These are phyloP conservation scores for Neolamprologus kungweensis DNA, from an alignment of 2,113 vertebrate species.

Conservation along the genomic window DNA sequence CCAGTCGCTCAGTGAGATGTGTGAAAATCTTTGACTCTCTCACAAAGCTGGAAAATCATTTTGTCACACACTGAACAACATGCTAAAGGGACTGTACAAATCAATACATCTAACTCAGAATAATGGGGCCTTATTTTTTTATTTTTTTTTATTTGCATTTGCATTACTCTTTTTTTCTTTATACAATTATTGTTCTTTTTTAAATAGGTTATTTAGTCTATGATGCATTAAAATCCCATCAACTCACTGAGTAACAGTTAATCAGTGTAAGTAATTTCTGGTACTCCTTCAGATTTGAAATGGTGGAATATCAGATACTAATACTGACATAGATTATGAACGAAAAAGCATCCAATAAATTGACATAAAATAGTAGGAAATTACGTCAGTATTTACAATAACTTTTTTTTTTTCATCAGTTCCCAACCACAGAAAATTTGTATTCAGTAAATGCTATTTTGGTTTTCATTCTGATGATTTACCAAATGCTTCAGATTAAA, in stretches of 20 bases:
- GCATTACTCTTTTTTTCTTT: neutral
- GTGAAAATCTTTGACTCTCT: constrained; percentile 55
- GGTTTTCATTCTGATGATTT: neutral
- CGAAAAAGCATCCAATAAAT: neutral
- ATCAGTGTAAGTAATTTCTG: neutral
- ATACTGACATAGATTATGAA: rapidly evolving
- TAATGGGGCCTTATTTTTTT: neutral
- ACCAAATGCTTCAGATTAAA: neutral
- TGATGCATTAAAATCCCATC: neutral
- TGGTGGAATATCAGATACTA: neutral
- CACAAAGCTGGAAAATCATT: constrained; percentile 25
- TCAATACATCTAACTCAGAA: constrained; percentile 35
- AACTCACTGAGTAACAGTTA: neutral
- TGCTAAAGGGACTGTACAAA: constrained; percentile 10
- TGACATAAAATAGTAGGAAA: neutral
- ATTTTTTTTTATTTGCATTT: neutral
- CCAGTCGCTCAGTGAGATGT: constrained; percentile 42
- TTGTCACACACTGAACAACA: constrained; percentile 41
- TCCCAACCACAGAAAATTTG: neutral
- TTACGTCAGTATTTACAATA: neutral
- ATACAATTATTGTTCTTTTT: neutral
- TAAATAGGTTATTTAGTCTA: rapidly evolving
- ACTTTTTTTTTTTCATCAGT: neutral
- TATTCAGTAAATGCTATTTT: neutral
- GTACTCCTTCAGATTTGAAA: neutral